phyloP scores from a whole-genome alignment of 2,113 vertebrate genomes.

The Fregata magnificens region DNA sequence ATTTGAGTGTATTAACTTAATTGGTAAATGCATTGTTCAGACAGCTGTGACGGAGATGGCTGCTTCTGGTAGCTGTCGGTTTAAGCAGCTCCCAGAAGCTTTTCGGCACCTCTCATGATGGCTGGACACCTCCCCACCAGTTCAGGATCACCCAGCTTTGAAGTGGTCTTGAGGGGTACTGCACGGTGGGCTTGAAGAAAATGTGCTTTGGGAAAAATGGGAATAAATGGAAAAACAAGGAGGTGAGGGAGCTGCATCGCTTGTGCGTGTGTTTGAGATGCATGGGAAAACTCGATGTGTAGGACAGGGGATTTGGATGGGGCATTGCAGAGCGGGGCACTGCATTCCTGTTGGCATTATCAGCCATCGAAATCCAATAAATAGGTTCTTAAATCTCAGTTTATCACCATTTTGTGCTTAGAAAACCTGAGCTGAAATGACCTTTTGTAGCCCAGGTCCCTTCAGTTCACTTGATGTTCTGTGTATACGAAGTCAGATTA shows the following conservation, averaged over 20 bases:
- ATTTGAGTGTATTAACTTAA: conserved; percentile 57
- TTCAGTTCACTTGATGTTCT: background rate
- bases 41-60: conserved; percentile 9
- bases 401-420: background rate
- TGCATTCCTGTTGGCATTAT: accelerated
- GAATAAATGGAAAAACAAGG: background rate
- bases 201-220: background rate
- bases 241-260: background rate
- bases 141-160: background rate
- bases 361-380: background rate
- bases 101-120: background rate
- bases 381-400: background rate
- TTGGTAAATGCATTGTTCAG: conserved; percentile 45
- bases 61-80: background rate
- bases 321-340: background rate
- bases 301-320: background rate
- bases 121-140: background rate
- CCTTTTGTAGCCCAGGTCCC: background rate
- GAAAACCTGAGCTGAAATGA: background rate
- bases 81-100: background rate
- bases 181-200: background rate
- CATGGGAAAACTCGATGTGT: accelerated
- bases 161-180: background rate
- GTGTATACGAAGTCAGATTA: background rate
- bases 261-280: background rate